Conservation (phyloP, 2,113 vertebrate species). For the Sapayoa aenigma region DNA sequence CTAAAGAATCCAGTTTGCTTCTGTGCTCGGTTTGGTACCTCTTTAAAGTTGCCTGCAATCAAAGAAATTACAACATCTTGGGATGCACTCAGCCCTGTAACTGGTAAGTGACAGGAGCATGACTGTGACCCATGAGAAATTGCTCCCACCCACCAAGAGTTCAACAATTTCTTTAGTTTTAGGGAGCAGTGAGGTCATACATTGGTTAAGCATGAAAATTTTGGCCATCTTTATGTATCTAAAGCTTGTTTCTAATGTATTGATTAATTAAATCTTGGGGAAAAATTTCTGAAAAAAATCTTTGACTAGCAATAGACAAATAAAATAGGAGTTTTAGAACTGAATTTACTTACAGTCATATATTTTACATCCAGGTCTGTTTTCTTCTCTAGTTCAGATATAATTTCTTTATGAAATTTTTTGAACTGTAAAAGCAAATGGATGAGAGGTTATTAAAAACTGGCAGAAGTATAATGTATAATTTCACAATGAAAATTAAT, state of each 20-base stretch:
- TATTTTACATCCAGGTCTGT: slow-evolving; percentile 96
- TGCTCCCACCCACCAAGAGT: neutral
- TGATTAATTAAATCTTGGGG: neutral
- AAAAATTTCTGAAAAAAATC: neutral
- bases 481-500: neutral
- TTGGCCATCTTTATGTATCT: neutral
- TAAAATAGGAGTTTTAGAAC: neutral
- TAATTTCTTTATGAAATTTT: slow-evolving; percentile 90
- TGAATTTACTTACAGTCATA: slow-evolving; percentile 86
- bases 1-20: slow-evolving; percentile 87
- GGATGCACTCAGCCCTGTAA: neutral
- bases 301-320: neutral
- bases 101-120: neutral
- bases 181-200: neutral
- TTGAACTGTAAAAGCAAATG: slow-evolving; percentile 82
- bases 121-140: too few species aligned
- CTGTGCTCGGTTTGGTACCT: slow-evolving; percentile 93
- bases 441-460: neutral
- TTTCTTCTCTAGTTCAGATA: slow-evolving; percentile 92
- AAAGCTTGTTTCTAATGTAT: neutral
- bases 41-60: slow-evolving; percentile 90
- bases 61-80: neutral
- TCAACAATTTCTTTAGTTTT: neutral
- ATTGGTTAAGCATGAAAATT: neutral
- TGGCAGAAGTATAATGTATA: neutral